phyloP scores from a whole-genome alignment of 2,888 invertebrate genomes.

The Carterocephalus palaemon region DNA sequence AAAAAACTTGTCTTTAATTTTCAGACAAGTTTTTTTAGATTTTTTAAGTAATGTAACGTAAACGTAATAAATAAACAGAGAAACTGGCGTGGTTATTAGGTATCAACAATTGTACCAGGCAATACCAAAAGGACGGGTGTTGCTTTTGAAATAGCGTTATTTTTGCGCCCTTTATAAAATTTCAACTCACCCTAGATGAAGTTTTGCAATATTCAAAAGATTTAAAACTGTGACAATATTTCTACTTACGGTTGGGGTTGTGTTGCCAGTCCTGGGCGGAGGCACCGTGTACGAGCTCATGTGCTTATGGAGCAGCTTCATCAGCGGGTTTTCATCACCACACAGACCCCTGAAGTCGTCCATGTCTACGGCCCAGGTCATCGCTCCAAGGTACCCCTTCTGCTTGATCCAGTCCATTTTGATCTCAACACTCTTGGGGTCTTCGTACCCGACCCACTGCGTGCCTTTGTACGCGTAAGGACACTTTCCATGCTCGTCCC shows the following conservation, averaged over 20 bases:
- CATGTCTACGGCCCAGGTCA: slow-evolving; percentile 96
- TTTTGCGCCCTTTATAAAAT: no score
- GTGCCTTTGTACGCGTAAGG: slow-evolving; percentile 92
- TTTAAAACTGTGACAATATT: slow-evolving; percentile 3
- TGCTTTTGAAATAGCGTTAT: no score
- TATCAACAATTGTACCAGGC: no score
- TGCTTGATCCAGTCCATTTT: slow-evolving; percentile 94
- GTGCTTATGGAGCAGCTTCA: slow-evolving; percentile 84
- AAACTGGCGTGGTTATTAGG: no score
- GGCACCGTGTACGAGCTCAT: slow-evolving; percentile 86
- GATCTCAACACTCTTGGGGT: slow-evolving; percentile 87
- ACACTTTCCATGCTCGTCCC: slow-evolving; percentile 89
- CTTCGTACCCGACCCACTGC: slow-evolving; percentile 95
- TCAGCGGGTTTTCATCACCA: slow-evolving; percentile 86
- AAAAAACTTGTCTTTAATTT: no score
- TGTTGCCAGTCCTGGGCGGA: slow-evolving; percentile 78
- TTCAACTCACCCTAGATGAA: no score
- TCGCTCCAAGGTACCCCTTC: slow-evolving; percentile 89
- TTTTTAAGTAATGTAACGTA: no score
- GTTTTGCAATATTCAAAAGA: no score
- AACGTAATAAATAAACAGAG: no score
- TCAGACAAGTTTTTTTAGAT: no score
- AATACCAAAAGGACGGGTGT: no score
- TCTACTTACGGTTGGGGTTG: slow-evolving; percentile 84
- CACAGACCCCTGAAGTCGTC: slow-evolving; percentile 93